Base-by-base conservation (phyloP, 35 echinoderm and acorn worm species). In the Holothuria glaberrima region DNA sequence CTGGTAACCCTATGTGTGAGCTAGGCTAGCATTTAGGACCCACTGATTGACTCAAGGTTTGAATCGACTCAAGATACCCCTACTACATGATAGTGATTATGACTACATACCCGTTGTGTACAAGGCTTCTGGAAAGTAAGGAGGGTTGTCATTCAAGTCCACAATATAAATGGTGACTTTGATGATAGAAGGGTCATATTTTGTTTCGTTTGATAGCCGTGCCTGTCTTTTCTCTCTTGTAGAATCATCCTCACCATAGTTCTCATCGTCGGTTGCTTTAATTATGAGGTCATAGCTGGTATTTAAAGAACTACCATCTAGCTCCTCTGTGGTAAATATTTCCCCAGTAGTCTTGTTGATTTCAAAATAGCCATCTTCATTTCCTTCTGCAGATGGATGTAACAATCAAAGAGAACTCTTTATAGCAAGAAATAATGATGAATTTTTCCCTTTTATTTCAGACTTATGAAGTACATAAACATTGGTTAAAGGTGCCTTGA, bases 121-220 rank as follows among this genome's bases (percentile, higher is more conserved):
- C 26, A 78, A 78, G 0, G 21, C 44, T 48, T 78, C 21, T 27
- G 6, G 21, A 78, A 78, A 78, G 7, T 48, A 48, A 19, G 74
- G 74, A 26, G 74, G 74, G 44, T 26, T 78, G 38, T 78, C 74
- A 48, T 78, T 78, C 10, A 48, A 9, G 50, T 78, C 74, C 74
- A 78, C 74, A 52, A 78, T 78, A 0, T 21, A 52, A 50, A 78
- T 52, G 1, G 18, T 50, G 35, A 78, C 74, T 6, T 21, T 24
- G 20, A 48, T 26, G 50, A 78, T 41, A 22, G 74, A 48, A 9
- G 38, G 74, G 44, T 78, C 44, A 69, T 69, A 30, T 46, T 46
- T 46, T 7, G 21, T 25, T 0, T 66, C 63, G 5, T 14, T 76
- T n/a, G 17, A n/a, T 17, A 31, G 69, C 24, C 18, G 29, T 22